phyloP scores from a whole-genome alignment of 2,797 vertebrate species.

The Enteromius mattozi region DNA sequence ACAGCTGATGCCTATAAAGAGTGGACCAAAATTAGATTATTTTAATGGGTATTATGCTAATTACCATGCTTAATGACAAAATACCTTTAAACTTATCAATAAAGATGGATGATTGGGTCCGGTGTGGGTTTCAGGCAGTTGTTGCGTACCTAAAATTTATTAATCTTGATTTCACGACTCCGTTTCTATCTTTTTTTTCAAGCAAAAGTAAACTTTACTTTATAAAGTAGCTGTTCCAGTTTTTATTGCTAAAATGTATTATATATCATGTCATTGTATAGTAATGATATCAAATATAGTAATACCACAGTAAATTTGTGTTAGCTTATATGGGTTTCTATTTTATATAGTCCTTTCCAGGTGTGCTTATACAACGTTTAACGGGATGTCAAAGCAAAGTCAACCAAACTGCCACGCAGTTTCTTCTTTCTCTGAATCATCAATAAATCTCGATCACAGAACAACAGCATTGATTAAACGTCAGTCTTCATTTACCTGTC shows the following conservation, averaged over 20 bases:
- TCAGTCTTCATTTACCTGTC: conserved; percentile 33
- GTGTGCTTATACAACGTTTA: neutral
- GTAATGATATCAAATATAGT: neutral
- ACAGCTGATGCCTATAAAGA: neutral
- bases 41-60: neutral
- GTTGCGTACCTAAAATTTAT: neutral
- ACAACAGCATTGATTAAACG: conserved; percentile 53
- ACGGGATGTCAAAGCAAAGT: neutral
- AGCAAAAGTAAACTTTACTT: neutral
- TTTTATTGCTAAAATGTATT: neutral
- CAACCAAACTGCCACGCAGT: conserved; percentile 28
- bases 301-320: neutral
- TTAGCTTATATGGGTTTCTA: neutral
- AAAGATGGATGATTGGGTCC: neutral
- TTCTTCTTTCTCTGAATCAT: conserved; percentile 40
- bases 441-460: conserved; percentile 41
- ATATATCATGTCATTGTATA: neutral
- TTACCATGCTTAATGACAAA: neutral
- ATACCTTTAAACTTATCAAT: neutral
- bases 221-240: neutral
- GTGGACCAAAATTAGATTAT: neutral
- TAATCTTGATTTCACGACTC: neutral
- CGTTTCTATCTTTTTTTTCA: neutral
- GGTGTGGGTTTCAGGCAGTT: neutral
- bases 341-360: neutral